Percentiles rank a stretch among this genome's conserved stretches.
These are phyloP conservation scores for Drosophila trichaetosa DNA, from an alignment of 2,888 invertebrate species.

Conservation along the genomic window DNA sequence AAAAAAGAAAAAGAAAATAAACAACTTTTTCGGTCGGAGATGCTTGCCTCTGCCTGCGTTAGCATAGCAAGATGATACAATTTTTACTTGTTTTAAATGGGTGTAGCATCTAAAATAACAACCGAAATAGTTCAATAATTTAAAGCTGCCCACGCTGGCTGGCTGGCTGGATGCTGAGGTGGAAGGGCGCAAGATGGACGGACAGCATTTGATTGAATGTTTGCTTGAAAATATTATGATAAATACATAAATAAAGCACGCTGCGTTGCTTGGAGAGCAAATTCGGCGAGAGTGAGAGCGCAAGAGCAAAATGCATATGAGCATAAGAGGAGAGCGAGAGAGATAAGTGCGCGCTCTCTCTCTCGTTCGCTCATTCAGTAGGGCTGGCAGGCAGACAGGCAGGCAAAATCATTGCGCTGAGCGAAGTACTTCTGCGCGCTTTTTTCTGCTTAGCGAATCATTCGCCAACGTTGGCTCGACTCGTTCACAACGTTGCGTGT, in stretches of 20 bases:
- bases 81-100: background rate
- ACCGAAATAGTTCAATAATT: slow-evolving; percentile 40
- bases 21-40: background rate
- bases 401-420: slow-evolving; percentile 15
- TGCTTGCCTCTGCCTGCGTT: background rate
- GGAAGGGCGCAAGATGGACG: slow-evolving; percentile 9
- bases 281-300: slow-evolving; percentile 1
- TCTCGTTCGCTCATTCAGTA: background rate
- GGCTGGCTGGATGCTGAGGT: slow-evolving; percentile 9
- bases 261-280: slow-evolving; percentile 11
- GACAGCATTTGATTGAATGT: slow-evolving; percentile 61
- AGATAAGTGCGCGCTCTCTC: slow-evolving; percentile 35
- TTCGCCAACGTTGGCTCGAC: slow-evolving; percentile 62
- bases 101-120: background rate
- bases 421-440: slow-evolving; percentile 67
- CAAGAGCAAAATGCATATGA: background rate
- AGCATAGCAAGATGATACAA: background rate
- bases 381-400: background rate
- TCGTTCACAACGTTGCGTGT: slow-evolving; percentile 71
- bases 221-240: slow-evolving; percentile 62
- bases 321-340: slow-evolving; percentile 11
- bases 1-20: background rate
- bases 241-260: slow-evolving; percentile 29
- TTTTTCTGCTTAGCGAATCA: slow-evolving; percentile 45
- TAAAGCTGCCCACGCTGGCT: slow-evolving; percentile 59